phyloP scores from a whole-genome alignment of 2,888 invertebrate species.

The Conops quadrifasciatus region DNA sequence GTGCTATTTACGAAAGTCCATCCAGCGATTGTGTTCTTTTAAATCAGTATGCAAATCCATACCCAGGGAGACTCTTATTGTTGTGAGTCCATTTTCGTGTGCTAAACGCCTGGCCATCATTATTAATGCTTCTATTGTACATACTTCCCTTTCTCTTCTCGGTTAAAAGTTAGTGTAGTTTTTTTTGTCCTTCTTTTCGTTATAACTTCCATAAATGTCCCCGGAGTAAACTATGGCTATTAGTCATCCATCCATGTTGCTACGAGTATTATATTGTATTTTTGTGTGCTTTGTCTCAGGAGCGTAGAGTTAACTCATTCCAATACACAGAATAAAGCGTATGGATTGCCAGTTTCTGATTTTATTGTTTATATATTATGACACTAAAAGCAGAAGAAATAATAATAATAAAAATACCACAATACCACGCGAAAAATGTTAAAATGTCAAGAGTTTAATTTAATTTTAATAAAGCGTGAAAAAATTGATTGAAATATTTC shows the following conservation, averaged over 20 bases:
- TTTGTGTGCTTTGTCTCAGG: background rate
- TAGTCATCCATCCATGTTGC: conserved; percentile 11
- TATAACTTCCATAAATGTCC: background rate
- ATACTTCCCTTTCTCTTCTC: background rate
- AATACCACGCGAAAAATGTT: too few species aligned
- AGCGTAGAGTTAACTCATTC: too few species aligned
- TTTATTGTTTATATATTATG: too few species aligned
- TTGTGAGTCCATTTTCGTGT: background rate
- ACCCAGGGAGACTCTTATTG: background rate
- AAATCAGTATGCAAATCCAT: conserved; percentile 21
- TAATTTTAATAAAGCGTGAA: too few species aligned
- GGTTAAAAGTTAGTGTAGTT: background rate
- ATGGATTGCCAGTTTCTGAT: too few species aligned
- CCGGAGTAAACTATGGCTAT: conserved; percentile 1
- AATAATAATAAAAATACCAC: too few species aligned
- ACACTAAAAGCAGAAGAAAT: too few species aligned
- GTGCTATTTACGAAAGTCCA: background rate
- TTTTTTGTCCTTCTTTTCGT: background rate
- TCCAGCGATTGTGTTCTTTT: background rate
- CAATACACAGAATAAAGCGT: too few species aligned
- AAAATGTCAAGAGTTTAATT: too few species aligned
- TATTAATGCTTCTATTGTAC: background rate
- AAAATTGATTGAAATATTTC: too few species aligned
- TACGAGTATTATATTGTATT: background rate
- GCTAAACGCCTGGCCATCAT: background rate